Conservation (phyloP, 1,140 invertebrate genomes). For the Potamilus streckersoni region DNA sequence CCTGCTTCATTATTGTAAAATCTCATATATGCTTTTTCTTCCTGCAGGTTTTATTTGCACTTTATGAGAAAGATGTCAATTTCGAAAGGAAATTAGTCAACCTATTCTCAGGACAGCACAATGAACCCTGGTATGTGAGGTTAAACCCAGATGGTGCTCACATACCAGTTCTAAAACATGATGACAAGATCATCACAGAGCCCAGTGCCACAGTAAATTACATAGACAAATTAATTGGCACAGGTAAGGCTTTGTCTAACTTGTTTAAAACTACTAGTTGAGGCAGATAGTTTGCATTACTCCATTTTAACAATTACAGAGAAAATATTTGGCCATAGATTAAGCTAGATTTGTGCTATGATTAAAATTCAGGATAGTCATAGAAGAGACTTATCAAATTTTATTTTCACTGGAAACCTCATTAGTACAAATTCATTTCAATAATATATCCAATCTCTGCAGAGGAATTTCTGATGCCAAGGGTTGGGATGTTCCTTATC, state of each 20-base stretch:
- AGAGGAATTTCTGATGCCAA: too few relatives aligned
- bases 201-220: constrained; percentile 52
- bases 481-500: too few relatives aligned
- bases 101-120: constrained; percentile 58
- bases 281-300: neutral
- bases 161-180: constrained; percentile 55
- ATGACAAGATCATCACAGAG: constrained; percentile 46
- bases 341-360: too few relatives aligned
- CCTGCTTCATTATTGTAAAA: neutral
- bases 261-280: neutral
- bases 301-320: neutral
- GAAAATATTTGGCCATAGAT: too few relatives aligned
- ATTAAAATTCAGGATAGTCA: too few relatives aligned
- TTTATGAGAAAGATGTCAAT: constrained; percentile 57
- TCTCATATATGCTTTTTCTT: constrained; percentile 4
- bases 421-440: too few relatives aligned
- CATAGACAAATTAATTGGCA: constrained; percentile 34
- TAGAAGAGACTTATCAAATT: too few relatives aligned
- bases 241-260: neutral
- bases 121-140: constrained; percentile 60
- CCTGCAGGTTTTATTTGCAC: constrained; percentile 52
- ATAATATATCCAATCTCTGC: too few relatives aligned
- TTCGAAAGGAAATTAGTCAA: constrained; percentile 56
- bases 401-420: too few relatives aligned
- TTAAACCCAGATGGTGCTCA: constrained; percentile 58